Percentiles rank a stretch among this genome's conserved stretches.
Conservation (phyloP, 2,113 vertebrate species). For the Bubo blakistoni region DNA sequence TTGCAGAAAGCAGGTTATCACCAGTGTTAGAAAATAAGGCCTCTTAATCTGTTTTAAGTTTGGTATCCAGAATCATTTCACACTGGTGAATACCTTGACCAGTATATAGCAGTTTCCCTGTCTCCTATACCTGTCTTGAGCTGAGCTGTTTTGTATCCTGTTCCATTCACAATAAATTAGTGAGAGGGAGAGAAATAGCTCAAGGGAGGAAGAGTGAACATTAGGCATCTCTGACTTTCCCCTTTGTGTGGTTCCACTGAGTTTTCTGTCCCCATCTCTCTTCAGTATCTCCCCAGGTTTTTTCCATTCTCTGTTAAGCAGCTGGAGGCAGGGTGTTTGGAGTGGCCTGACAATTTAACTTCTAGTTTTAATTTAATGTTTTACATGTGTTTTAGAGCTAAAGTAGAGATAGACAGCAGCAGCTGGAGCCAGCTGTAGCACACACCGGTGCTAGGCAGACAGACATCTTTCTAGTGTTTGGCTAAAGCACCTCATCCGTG, state of each 20-base stretch:
- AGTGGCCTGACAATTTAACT: not conserved
- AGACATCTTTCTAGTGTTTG: not conserved
- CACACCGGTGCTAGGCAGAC: not conserved
- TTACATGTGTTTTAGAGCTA: slow-evolving; percentile 5
- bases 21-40: not conserved
- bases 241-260: not conserved
- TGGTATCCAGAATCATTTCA: not conserved
- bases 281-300: not conserved
- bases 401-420: not conserved
- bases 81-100: not conserved
- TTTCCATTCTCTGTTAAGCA: not conserved
- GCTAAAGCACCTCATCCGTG: not conserved
- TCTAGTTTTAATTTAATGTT: slow-evolving; percentile 31
- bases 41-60: not conserved
- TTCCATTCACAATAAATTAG: not conserved
- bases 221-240: not conserved
- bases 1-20: not conserved
- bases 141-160: not conserved
- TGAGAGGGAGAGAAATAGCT: not conserved
- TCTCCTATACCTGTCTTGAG: not conserved
- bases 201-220: not conserved
- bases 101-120: not conserved
- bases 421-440: not conserved
- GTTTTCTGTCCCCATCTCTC: not conserved
- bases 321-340: not conserved